A percentile compares a stretch with the other conserved stretches of the same genome.
Conservation (phyloP, 2,888 invertebrate genomes). For the Eupithecia dodoneata region DNA sequence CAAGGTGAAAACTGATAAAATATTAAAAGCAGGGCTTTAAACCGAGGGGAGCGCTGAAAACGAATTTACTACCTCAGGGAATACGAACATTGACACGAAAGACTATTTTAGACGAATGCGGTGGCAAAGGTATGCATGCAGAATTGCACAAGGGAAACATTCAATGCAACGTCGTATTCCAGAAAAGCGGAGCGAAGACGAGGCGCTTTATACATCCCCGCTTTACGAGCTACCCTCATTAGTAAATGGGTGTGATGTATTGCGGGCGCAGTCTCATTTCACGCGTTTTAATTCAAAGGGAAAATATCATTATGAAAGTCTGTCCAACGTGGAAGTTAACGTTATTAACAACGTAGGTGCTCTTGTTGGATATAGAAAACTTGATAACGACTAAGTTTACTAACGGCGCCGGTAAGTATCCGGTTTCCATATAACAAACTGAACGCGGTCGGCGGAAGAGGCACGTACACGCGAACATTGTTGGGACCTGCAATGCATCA, state of each 20-base stretch:
- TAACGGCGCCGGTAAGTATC: conserved; percentile 23
- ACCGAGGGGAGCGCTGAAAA: conserved; percentile 64
- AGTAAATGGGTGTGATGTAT: conserved; percentile 56
- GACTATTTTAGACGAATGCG: conserved; percentile 62
- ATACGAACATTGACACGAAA: conserved; percentile 58
- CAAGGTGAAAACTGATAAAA: conserved; percentile 78
- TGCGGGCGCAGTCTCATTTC: conserved; percentile 47
- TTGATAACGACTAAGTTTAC: conserved; percentile 20
- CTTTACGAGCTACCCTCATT: conserved; percentile 62
- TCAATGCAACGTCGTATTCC: conserved; percentile 50
- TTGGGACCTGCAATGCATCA: conserved; percentile 73
- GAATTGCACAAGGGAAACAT: conserved; percentile 51
- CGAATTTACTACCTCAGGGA: conserved; percentile 73
- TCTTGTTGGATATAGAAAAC: conserved; percentile 25
- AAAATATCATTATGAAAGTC: conserved; percentile 49
- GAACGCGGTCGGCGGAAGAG: conserved; percentile 48
- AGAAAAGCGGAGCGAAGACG: conserved; percentile 48
- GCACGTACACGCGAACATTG: conserved; percentile 62
- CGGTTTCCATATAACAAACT: conserved; percentile 36
- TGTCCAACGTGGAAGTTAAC: conserved; percentile 24
- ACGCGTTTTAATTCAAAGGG: conserved; percentile 34
- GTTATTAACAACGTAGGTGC: conserved; percentile 6
- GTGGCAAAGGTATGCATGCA: conserved; percentile 49
- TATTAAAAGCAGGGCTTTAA: conserved; percentile 77
- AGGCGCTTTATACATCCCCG: conserved; percentile 47